Evolutionary conservation across 1,140 invertebrate species (phyloP).

Genomic region (Cecropterus lyciades): DNA sequence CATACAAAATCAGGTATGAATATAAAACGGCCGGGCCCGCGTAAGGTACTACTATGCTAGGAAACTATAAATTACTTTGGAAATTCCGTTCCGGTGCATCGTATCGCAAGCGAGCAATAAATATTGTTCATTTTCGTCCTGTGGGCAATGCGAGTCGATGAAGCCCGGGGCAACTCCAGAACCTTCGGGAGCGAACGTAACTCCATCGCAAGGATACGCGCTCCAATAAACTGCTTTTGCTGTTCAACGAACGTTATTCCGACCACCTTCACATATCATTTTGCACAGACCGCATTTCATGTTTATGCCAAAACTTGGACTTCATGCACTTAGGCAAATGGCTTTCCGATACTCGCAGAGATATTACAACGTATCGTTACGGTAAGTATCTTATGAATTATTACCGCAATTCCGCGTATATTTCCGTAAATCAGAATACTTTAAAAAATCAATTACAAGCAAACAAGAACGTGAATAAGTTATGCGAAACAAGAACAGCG

Average conservation of each 20-base stretch:
- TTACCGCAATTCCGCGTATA: slow-evolving; percentile 41
- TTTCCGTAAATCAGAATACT: not conserved
- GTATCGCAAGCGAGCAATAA: slow-evolving; percentile 63
- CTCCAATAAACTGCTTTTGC: slow-evolving; percentile 39
- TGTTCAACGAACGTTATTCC: slow-evolving; percentile 35
- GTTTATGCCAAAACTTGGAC: slow-evolving; percentile 80
- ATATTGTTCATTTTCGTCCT: slow-evolving; percentile 75
- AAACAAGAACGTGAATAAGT: not conserved
- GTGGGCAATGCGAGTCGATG: slow-evolving; percentile 64
- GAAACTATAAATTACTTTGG: slow-evolving; percentile 73
- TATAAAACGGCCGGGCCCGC: slow-evolving; percentile 35
- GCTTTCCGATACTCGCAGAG: slow-evolving; percentile 78
- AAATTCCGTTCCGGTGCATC: slow-evolving; percentile 62
- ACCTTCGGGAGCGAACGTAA: slow-evolving; percentile 29
- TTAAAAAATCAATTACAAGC: slow-evolving; percentile 1
- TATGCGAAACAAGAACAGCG: not conserved
- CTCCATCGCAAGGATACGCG: slow-evolving; percentile 31
- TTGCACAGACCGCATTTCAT: slow-evolving; percentile 74
- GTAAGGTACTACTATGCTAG: slow-evolving; percentile 52
- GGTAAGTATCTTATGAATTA: slow-evolving; percentile 57
- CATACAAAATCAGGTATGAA: slow-evolving; percentile 30
- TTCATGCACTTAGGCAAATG: slow-evolving; percentile 80
- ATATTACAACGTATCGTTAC: slow-evolving; percentile 66
- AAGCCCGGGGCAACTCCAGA: slow-evolving; percentile 43
- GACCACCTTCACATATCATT: slow-evolving; percentile 76